Evolutionary conservation across 2,113 vertebrate genomes (phyloP).

Genomic region (Mastomys coucha): DNA sequence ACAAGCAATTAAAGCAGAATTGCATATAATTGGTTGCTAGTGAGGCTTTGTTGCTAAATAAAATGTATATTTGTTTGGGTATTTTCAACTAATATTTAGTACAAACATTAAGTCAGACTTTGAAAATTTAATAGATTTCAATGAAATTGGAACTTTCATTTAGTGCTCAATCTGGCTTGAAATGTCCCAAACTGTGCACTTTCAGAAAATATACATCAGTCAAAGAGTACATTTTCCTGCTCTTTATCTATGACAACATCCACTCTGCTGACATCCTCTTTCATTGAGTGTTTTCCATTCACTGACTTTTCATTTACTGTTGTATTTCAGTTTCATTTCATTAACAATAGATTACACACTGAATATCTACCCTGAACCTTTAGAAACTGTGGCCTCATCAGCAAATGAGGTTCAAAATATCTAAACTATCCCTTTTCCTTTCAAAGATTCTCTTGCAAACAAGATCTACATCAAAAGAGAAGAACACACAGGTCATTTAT

Average conservation of each 20-base stretch:
- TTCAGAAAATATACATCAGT: conserved; percentile 53
- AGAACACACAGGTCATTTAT: background rate
- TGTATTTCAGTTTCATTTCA: conserved; percentile 64
- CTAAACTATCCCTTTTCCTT: conserved; percentile 27
- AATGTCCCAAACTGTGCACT: conserved; percentile 31
- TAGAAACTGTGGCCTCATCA: conserved; percentile 31
- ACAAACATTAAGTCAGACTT: background rate
- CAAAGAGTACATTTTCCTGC: conserved; percentile 38
- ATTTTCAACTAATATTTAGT: conserved; percentile 38
- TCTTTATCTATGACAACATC: conserved; percentile 59
- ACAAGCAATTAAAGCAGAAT: background rate
- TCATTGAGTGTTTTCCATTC: conserved; percentile 69
- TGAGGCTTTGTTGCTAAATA: background rate
- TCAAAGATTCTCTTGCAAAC: conserved; percentile 27
- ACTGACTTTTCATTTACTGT: conserved; percentile 73
- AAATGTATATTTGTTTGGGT: background rate
- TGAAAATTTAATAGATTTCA: conserved; percentile 49
- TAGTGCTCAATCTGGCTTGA: conserved; percentile 28
- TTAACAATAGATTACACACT: conserved; percentile 67
- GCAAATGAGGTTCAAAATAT: conserved; percentile 59
- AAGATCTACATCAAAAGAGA: background rate
- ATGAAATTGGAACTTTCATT: background rate
- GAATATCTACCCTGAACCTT: conserved; percentile 53
- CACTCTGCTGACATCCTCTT: conserved; percentile 61
- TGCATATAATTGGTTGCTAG: background rate